Conservation (phyloP, 2,113 vertebrate genomes). For the Nothoprocta perdicaria region DNA sequence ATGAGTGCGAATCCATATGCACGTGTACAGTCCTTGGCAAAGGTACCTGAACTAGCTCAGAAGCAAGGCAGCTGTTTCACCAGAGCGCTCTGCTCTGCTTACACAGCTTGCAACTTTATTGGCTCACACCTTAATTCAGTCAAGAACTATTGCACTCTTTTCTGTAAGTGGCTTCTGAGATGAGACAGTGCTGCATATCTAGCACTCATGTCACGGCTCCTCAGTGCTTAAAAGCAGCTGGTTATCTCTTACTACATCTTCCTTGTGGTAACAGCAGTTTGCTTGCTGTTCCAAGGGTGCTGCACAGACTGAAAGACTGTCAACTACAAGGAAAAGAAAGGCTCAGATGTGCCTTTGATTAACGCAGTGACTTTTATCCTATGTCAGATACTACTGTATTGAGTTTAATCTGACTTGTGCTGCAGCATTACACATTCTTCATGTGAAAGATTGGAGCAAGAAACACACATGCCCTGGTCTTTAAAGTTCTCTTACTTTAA, state of each 20-base stretch:
- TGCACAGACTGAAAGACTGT: not conserved
- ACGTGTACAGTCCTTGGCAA: not conserved
- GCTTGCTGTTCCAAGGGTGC: not conserved
- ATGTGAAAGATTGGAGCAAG: not conserved
- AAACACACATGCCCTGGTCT: not conserved
- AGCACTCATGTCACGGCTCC: not conserved
- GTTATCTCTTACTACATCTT: not conserved
- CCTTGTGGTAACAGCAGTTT: not conserved
- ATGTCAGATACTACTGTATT: not conserved
- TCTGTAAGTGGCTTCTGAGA: not conserved
- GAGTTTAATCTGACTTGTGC: not conserved
- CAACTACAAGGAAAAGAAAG: not conserved
- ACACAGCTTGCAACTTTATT: not conserved
- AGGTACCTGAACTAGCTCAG: not conserved
- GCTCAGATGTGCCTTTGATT: not conserved
- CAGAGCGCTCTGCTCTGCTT: not conserved
- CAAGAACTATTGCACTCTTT: not conserved
- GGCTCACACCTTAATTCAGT: not conserved
- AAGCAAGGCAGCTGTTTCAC: not conserved
- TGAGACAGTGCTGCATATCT: not conserved
- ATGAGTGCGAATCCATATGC: fast-evolving
- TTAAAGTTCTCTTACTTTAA: too few species aligned
- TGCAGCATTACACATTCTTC: not conserved
- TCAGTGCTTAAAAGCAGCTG: not conserved
- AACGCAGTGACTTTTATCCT: not conserved